Conservation (phyloP, 2,888 invertebrate genomes). For the Tetragnatha montana region DNA sequence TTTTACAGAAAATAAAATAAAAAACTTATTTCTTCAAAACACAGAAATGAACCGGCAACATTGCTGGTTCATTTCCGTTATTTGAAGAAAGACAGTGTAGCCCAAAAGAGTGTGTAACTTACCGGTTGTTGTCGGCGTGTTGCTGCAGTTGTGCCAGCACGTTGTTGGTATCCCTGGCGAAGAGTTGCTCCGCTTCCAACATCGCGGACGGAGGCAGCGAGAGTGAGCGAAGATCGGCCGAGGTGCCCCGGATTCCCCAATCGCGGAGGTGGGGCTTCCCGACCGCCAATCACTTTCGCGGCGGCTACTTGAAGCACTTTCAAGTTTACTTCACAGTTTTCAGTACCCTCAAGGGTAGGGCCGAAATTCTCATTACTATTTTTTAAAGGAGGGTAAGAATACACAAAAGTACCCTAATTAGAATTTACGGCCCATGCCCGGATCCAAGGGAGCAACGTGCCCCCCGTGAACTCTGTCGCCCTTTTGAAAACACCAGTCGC, state of each 20-base stretch:
- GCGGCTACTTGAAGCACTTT: too few relatives aligned
- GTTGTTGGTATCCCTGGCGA: slow-evolving; percentile 1
- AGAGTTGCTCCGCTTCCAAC: slow-evolving; percentile 9
- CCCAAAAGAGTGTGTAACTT: neutral
- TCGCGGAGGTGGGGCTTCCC: slow-evolving; percentile 7
- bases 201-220: slow-evolving; percentile 10
- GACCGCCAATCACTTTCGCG: neutral
- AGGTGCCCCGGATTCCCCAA: slow-evolving; percentile 20
- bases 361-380: too few relatives aligned
- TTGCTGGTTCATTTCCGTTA: neutral
- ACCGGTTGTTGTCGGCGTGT: neutral
- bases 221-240: neutral
- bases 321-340: too few relatives aligned
- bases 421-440: too few relatives aligned
- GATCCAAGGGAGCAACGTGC: too few relatives aligned
- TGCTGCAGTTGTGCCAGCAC: neutral
- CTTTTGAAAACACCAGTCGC: too few relatives aligned
- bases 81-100: neutral
- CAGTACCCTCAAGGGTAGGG: too few relatives aligned
- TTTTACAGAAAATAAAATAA: too few relatives aligned
- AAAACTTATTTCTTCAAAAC: neutral
- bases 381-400: too few relatives aligned
- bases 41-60: neutral
- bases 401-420: too few relatives aligned
- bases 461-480: too few relatives aligned